phyloP scores from a whole-genome alignment of 2,797 vertebrate genomes.

The Bradypodion pumilum region DNA sequence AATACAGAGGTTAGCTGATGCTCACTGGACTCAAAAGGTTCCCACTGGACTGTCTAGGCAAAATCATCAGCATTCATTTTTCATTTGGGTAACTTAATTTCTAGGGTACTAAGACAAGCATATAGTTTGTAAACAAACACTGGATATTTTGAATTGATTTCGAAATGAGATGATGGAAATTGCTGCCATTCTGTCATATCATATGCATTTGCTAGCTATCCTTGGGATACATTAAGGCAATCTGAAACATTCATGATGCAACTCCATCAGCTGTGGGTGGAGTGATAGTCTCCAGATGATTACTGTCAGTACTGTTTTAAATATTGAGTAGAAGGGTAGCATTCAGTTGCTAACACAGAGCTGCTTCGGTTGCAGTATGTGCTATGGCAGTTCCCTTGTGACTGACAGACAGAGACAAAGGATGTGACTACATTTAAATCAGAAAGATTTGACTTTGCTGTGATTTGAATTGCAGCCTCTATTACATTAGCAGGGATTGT shows the following conservation, averaged over 20 bases:
- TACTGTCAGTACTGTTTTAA: not conserved
- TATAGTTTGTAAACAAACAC: constrained; percentile 59
- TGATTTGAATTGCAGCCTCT: too few relatives aligned
- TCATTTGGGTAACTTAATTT: constrained; percentile 46
- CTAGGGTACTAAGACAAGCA: constrained; percentile 56
- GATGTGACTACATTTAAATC: too few relatives aligned
- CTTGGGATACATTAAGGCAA: constrained; percentile 46
- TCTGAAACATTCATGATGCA: not conserved
- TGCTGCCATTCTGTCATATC: constrained; percentile 39
- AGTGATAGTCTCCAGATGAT: constrained; percentile 31
- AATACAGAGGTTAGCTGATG: too few relatives aligned
- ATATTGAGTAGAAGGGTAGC: not conserved
- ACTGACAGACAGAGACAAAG: not conserved
- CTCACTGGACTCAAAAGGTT: constrained; percentile 34
- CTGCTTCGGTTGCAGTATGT: not conserved
- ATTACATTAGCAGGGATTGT: too few relatives aligned
- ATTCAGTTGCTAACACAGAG: not conserved
- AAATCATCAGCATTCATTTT: constrained; percentile 59
- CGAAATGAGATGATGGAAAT: constrained; percentile 44
- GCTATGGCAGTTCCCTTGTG: not conserved
- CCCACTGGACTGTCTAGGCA: constrained; percentile 22
- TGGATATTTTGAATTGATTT: constrained; percentile 31
- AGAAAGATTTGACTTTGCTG: too few relatives aligned
- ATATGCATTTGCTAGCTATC: constrained; percentile 28
- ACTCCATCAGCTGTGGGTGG: not conserved